Base-by-base conservation (phyloP, 1,140 invertebrate genomes). In the Vollenhovia emeryi region DNA sequence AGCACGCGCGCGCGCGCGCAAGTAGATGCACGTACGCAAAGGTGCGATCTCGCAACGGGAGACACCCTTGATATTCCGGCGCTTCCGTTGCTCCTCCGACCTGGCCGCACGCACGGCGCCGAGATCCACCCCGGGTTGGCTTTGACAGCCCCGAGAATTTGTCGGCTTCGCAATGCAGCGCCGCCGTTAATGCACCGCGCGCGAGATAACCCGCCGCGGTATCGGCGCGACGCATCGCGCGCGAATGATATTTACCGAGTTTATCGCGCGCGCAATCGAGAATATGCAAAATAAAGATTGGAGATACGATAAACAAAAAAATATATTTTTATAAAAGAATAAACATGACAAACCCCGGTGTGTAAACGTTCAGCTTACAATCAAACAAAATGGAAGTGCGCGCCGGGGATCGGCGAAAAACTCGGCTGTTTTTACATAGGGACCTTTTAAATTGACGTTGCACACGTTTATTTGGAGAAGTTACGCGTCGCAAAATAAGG, bases 1-100 rank as follows among this genome's bases (percentile, higher is more conserved):
- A 88, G 48, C 86, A 88, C 73, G 21, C 82, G 66, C 62, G 62
- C 30, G 60, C 45, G 21, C 45, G n/a, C n/a, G n/a, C n/a, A n/a
- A n/a, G n/a, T n/a, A n/a, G 33, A 48, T 27, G 71, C 75, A 66
- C 50, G 75, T 85, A 59, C 80, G 71, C 80, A 71, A n/a, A 43
- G 78, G 50, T 88, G 64, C 74, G 87, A 79, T 33, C 75, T 59
- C 76, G 80, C 84, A 84, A 87, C 87, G 84, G 45, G 18, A 73
- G 78, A 86, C 84, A 89, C 69, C 76, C 60, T 76, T 88, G 87
- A 89, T 89, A 85, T 57, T 74, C 40, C 52, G 30, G 33, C 30
- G 55, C 60, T 57, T 8, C 30, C 86, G 68, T 85, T 87, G 83
- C 43, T 71, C 66, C 76, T 30, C 71, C 27, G 55, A 78, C 74